These are phyloP conservation scores for Syndactyla subalaris DNA, from an alignment of 2,797 vertebrate genomes.

Conservation along the genomic window DNA sequence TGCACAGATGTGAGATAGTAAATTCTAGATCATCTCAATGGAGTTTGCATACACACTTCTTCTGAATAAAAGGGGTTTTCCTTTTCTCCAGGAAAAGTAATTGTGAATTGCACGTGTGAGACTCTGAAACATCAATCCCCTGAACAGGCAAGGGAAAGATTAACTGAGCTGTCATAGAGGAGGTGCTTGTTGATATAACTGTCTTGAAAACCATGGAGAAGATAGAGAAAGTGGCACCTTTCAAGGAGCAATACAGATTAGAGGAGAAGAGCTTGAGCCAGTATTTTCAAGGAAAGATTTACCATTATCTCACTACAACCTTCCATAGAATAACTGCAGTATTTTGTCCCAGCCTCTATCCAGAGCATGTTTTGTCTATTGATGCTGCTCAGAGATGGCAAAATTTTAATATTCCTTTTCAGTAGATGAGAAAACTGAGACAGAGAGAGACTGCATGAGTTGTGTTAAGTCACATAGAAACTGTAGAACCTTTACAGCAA, in stretches of 20 bases:
- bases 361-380: neutral
- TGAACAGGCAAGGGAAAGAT: neutral
- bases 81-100: neutral
- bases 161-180: accelerated
- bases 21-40: conserved; percentile 16
- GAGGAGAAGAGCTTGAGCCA: neutral
- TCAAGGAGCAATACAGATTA: neutral
- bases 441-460: neutral
- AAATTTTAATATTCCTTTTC: neutral
- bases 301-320: neutral
- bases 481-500: neutral
- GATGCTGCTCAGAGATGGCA: neutral
- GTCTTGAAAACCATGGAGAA: neutral
- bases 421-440: neutral
- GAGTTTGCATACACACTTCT: neutral
- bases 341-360: neutral
- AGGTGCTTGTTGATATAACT: neutral
- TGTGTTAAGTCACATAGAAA: neutral
- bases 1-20: neutral
- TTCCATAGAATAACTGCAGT: neutral
- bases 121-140: neutral
- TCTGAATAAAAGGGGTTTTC: neutral
- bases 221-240: neutral
- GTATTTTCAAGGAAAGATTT: neutral
- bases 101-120: neutral